Base-by-base conservation (phyloP, 2,113 vertebrate genomes). In the Myotis brandtii region DNA sequence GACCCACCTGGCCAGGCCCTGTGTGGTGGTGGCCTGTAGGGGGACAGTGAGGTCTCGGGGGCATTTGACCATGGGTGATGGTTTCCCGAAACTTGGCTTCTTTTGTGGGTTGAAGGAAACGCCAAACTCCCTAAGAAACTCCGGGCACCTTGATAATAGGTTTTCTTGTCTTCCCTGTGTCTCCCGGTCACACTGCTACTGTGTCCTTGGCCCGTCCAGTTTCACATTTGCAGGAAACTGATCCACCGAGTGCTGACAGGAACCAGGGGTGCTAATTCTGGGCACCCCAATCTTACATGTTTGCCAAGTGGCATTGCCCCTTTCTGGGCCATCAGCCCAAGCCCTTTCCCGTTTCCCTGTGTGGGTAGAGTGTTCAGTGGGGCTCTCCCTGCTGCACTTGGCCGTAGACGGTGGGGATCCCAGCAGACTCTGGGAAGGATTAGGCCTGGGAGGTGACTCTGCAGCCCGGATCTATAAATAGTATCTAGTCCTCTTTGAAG, bases 21-120 rank as follows among this genome's bases (percentile, higher is more conserved):
- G 5, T 14, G 48, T 14, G 59, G 75, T 14, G 11, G 8, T 92
- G 48, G 69, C n/a, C 70, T 93, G 1, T 25, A 67, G 48, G 82
- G 72, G 77, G 21, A 86, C 52, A 85, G 25, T 92, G 73, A 46
- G 27, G 46, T 83, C 40, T 70, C 6, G 17, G 90, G 66, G 93
- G 85, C 66, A 46, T 73, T 54, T 76, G 85, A 75, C 76, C 32
- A 13, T 9, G 7, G 32, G 59, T 86, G 89, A 91, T 67, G 8
- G 40, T 93, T 90, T 89, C 66, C 6, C 69, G 79, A 97, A 93
- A 86, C 40, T 34, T 90, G 67, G 18, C 62, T 93, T 9, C 67
- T 95, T 87, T 40, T 81, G 14, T 79, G 40, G 54, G 5, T 89
- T 90, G 62, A 96, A 93, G 67, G 89, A 86, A n/a, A 37, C 75